Evolutionary conservation across 1,140 invertebrate species (phyloP).

Genomic region (Charaxes varanes): DNA sequence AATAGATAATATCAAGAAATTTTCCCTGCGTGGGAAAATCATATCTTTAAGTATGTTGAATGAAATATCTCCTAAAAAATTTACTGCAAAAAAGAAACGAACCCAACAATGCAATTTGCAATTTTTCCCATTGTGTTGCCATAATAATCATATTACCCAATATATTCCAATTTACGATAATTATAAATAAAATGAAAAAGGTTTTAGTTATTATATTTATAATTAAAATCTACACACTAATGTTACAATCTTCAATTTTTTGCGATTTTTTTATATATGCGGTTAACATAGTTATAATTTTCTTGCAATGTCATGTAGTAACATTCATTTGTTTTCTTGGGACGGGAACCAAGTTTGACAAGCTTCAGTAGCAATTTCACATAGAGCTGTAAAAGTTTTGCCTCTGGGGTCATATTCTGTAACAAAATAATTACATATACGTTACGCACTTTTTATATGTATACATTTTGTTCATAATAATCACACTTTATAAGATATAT

Average conservation of each 20-base stretch:
- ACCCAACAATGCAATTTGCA: too few relatives aligned
- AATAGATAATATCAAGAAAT: neutral
- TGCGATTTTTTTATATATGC: neutral
- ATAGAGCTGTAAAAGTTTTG: conserved; percentile 83
- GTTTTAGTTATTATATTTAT: too few relatives aligned
- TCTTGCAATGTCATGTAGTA: neutral
- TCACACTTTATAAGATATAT: too few relatives aligned
- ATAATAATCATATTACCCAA: conserved; percentile 22
- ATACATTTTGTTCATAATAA: too few relatives aligned
- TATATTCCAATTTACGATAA: conserved; percentile 20
- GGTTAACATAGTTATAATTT: neutral
- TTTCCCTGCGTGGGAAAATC: conserved; percentile 15
- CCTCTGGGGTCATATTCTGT: conserved; percentile 81
- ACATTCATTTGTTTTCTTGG: conserved; percentile 59
- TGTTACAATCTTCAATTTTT: neutral
- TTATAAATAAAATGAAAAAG: too few relatives aligned
- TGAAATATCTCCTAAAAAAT: too few relatives aligned
- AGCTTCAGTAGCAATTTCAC: conserved; percentile 86
- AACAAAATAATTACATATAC: conserved; percentile 28
- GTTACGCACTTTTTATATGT: too few relatives aligned
- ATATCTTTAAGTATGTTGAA: too few relatives aligned
- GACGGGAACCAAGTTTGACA: conserved; percentile 84
- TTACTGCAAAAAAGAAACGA: too few relatives aligned
- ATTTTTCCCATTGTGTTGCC: too few relatives aligned
- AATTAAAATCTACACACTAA: conserved; percentile 1